phyloP scores from a whole-genome alignment of 2,888 invertebrate genomes.

The Epirrita christyi region DNA sequence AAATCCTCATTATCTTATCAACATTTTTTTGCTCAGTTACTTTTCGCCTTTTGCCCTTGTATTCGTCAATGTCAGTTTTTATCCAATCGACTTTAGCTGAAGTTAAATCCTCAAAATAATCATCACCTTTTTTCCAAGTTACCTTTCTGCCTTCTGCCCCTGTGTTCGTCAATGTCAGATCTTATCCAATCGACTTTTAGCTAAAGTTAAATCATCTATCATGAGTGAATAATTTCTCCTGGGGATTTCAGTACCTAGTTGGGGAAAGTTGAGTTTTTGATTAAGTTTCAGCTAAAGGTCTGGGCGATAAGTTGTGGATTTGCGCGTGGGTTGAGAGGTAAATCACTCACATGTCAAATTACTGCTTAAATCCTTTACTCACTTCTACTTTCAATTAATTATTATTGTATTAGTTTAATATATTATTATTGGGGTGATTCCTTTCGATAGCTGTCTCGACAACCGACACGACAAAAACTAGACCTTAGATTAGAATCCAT shows the following conservation, averaged over 20 bases:
- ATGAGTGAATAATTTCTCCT: slow-evolving; percentile 33
- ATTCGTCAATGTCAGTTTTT: slow-evolving; percentile 23
- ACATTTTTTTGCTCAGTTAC: too few species aligned
- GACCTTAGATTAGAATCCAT: too few species aligned
- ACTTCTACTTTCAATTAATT: not conserved
- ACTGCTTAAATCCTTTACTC: not conserved
- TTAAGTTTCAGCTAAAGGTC: slow-evolving; percentile 21
- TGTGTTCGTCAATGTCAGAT: slow-evolving; percentile 24
- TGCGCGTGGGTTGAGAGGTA: slow-evolving; percentile 7
- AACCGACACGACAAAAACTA: too few species aligned
- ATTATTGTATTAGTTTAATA: not conserved
- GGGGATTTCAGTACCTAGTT: slow-evolving; percentile 30
- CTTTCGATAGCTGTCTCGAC: too few species aligned
- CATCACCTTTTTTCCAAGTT: too few species aligned
- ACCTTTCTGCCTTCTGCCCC: not conserved
- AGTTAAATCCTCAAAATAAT: slow-evolving; percentile 15
- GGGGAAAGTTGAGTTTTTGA: slow-evolving; percentile 22
- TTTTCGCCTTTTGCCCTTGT: slow-evolving; percentile 6
- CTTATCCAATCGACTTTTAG: slow-evolving; percentile 16
- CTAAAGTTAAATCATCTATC: slow-evolving; percentile 28
- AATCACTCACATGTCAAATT: slow-evolving; percentile 18
- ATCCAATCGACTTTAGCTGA: slow-evolving; percentile 8
- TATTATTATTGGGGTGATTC: too few species aligned
- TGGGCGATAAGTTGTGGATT: slow-evolving; percentile 11
- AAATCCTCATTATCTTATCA: slow-evolving; percentile 10